Conservation (phyloP, 2,797 vertebrate species). For the Gadopsis marmoratus region DNA sequence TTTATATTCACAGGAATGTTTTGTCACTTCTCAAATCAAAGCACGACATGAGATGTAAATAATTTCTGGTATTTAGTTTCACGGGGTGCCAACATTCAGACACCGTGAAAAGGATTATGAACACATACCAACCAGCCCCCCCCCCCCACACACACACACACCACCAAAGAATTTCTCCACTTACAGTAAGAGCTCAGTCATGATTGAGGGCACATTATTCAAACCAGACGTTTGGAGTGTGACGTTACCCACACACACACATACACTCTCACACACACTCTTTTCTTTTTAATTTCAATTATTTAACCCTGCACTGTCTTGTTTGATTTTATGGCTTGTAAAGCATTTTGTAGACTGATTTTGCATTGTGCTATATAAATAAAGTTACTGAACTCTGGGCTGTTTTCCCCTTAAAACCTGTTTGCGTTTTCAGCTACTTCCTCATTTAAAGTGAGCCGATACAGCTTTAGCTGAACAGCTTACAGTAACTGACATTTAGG, state of each 20-base stretch:
- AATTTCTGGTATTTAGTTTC: constrained; percentile 15
- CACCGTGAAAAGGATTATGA: constrained; percentile 10
- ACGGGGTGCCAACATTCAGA: not conserved
- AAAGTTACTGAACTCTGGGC: not conserved
- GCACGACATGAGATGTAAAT: constrained; percentile 39
- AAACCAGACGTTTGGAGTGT: constrained; percentile 23
- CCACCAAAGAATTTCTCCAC: constrained; percentile 2
- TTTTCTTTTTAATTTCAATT: too few species aligned
- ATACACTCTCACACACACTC: too few species aligned
- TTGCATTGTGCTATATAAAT: not conserved
- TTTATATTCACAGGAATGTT: constrained; percentile 28
- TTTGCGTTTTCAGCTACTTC: not conserved
- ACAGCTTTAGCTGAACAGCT: not conserved
- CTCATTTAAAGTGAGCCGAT: not conserved
- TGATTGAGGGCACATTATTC: constrained; percentile 11
- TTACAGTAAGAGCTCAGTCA: constrained; percentile 39
- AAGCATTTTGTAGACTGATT: not conserved
- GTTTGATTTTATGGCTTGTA: not conserved
- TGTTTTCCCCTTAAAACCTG: not conserved
- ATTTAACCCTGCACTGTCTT: not conserved
- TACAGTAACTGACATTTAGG: not conserved
- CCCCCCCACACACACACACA: not conserved
- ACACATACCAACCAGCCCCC: constrained; percentile 18
- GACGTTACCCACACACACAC: too few species aligned
- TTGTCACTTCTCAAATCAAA: constrained; percentile 19